Base-by-base conservation (phyloP, 2,888 invertebrate genomes). In the Orgyia antiqua region DNA sequence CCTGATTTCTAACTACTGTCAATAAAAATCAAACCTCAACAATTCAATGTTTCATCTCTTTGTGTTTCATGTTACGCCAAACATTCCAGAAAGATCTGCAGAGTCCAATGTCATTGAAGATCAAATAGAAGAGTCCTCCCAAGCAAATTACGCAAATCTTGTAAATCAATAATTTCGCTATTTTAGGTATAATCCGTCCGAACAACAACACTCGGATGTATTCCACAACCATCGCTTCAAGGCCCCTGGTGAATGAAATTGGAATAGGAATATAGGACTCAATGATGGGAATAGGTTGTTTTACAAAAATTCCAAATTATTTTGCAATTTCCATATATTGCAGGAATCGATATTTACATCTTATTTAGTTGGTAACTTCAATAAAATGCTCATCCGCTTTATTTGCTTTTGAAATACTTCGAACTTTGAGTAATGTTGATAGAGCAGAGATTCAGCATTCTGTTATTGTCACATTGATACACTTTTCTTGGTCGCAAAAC, bases 141-240 rank as follows among this genome's bases (percentile, higher is more conserved):
- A 95, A 84, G 5, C 92, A 90, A 0, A 88, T 55, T 12, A 89
- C 88, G 0, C 93, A 92, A 1, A 93, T 29, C 0, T 87, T 47
- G 57, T 93, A 92, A 1, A 95, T 87, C 0, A 88, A 33, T 1
- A 68, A 79, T 46, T 92, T 77, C 0, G 91, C 89, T 10, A 93
- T 43, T 70, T 93, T 94, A 1, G 95, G 93, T 13, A 94, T 46
- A 5, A 91, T 34, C 2, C 84, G 72, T 4, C 95, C 95, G 51
- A 95, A 89, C 3, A 95, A 62, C 6, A 89, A 71, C 1, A 93
- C 93, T 18, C 95, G 87, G 3, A 92, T 66, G 58, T 96, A 96
- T 76, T 96, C 96, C 6, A 91, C 78, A 10, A 91, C 89, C 49
- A 92, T 86, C 2, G 95, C 94, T 79, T 95, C 94, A 29, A 95